Conservation (phyloP, 2,797 vertebrate species). For the Spea hammondii region DNA sequence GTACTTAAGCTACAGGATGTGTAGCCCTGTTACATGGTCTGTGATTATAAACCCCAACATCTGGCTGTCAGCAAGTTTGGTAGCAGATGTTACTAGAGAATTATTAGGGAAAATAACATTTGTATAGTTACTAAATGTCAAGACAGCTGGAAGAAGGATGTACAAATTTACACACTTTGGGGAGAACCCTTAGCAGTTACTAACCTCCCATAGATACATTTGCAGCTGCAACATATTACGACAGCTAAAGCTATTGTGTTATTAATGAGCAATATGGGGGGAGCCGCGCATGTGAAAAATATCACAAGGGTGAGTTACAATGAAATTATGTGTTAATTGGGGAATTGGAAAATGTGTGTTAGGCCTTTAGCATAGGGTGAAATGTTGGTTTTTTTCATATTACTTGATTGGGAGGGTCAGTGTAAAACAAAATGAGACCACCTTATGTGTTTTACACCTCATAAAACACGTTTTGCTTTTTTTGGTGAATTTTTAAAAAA, state of each 20-base stretch:
- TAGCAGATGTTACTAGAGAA: conserved; percentile 59
- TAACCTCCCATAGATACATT: conserved; percentile 8
- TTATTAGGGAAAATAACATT: conserved; percentile 49
- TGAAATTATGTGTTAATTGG: no score
- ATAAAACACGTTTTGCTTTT: no score
- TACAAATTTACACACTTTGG: conserved; percentile 49
- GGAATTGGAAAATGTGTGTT: no score
- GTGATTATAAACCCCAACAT: conserved; percentile 70
- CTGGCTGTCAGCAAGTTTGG: conserved; percentile 65
- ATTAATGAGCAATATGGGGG: neutral
- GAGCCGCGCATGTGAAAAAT: conserved; percentile 2
- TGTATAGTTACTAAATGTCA: conserved; percentile 49
- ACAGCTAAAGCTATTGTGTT: conserved; percentile 3
- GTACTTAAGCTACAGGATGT: conserved; percentile 57
- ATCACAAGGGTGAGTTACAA: neutral
- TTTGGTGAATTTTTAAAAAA: no score
- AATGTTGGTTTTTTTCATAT: no score
- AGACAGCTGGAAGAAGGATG: conserved; percentile 42
- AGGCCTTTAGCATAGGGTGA: no score
- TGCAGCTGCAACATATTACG: conserved; percentile 39
- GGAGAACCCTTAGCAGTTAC: neutral
- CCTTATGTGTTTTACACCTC: no score
- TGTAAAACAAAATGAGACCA: no score
- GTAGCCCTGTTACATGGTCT: conserved; percentile 54
- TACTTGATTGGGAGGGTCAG: no score